Percentiles rank a stretch among this genome's conserved stretches.
These are phyloP conservation scores for Acanthosepion lycidas DNA, from an alignment of 2,888 invertebrate species.

Conservation along the genomic window DNA sequence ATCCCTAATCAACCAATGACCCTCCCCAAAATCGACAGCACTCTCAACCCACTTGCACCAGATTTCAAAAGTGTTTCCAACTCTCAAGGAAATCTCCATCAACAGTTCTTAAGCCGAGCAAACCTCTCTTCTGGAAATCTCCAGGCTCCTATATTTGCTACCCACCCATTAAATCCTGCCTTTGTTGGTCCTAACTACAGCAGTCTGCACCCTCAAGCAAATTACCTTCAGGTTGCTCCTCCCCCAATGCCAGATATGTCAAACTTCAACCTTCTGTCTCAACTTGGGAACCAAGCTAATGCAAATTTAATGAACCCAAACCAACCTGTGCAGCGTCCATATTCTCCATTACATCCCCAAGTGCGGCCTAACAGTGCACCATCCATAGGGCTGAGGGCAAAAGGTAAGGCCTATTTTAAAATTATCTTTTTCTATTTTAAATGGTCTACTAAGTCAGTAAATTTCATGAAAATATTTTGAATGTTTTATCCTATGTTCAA, in stretches of 20 bases:
- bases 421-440: too few species aligned
- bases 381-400: constrained; percentile 67
- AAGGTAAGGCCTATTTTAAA: constrained; percentile 60
- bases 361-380: constrained; percentile 71
- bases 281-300: constrained; percentile 34
- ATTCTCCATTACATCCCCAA: constrained; percentile 63
- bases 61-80: constrained; percentile 78
- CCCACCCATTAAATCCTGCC: constrained; percentile 38
- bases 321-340: constrained; percentile 58
- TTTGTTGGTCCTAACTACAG: background rate
- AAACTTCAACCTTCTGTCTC: constrained; percentile 36
- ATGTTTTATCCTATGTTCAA: too few species aligned
- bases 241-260: constrained; percentile 53
- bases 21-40: constrained; percentile 75
- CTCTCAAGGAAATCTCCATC: constrained; percentile 47
- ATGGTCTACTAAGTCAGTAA: too few species aligned
- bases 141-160: constrained; percentile 39
- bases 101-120: constrained; percentile 41
- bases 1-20: constrained; percentile 73
- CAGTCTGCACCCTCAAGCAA: constrained; percentile 36
- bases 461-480: too few species aligned
- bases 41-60: constrained; percentile 87
- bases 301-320: constrained; percentile 51
- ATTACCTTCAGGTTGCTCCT: constrained; percentile 58
- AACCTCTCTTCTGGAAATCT: constrained; percentile 40